Percentiles rank a stretch among this genome's conserved stretches.
Evolutionary conservation across 2,888 invertebrate species (phyloP).

Genomic region (Oscheius sp.): DNA sequence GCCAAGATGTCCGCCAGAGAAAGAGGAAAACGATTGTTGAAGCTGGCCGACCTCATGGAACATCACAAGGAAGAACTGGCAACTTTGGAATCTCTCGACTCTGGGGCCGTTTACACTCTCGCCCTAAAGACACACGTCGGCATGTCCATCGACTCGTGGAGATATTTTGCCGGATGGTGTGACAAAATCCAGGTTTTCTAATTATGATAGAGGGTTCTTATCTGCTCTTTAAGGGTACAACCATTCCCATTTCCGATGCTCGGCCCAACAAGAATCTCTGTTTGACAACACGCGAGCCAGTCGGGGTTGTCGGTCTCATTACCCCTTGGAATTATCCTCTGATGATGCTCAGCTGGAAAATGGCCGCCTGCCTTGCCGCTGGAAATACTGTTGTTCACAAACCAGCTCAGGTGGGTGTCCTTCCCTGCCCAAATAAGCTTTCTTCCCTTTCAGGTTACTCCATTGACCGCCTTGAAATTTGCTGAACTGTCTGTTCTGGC

Average conservation of each 20-base stretch:
- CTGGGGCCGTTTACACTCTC: conserved; percentile 94
- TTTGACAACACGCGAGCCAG: conserved; percentile 81
- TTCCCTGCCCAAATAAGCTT: neutral
- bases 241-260: conserved; percentile 91
- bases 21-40: conserved; percentile 85
- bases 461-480: conserved; percentile 92
- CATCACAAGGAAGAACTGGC: conserved; percentile 92
- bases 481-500: conserved; percentile 89
- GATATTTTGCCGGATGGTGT: conserved; percentile 93
- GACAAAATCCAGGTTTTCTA: conserved; percentile 88
- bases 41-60: conserved; percentile 93
- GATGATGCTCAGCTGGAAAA: conserved; percentile 99
- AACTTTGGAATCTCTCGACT: conserved; percentile 91
- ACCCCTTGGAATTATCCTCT: conserved; percentile 98
- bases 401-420: conserved; percentile 80
- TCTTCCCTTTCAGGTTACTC: conserved; percentile 79
- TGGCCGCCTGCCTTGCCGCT: conserved; percentile 95
- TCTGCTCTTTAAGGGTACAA: conserved; percentile 79
- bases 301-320: conserved; percentile 88
- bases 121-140: conserved; percentile 95
- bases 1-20: conserved; percentile 92
- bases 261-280: conserved; percentile 90
- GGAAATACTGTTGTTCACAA: conserved; percentile 96
- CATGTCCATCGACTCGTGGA: conserved; percentile 96
- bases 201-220: neutral